These are phyloP conservation scores for Sphenodon punctatus DNA, from an alignment of 2,797 vertebrate genomes.

Conservation along the genomic window DNA sequence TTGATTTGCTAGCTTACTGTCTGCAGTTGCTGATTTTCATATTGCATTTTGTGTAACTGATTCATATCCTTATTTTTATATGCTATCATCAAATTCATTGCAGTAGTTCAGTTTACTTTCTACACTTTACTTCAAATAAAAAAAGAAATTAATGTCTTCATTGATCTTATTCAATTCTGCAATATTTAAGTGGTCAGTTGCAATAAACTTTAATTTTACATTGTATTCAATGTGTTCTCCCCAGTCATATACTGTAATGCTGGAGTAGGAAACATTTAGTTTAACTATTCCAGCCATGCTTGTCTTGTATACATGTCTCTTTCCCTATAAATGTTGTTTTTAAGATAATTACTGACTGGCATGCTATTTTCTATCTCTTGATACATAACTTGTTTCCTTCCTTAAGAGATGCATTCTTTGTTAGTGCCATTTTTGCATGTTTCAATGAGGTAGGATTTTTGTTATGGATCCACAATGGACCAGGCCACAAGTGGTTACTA, in stretches of 20 bases:
- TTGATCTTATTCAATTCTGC: background rate
- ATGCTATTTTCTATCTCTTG: conserved; percentile 62
- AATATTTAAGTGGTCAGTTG: background rate
- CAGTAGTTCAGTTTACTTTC: conserved; percentile 1
- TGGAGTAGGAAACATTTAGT: conserved; percentile 27
- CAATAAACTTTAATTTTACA: background rate
- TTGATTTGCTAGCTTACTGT: conserved; percentile 9
- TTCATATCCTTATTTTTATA: conserved; percentile 6
- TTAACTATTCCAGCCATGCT: conserved; percentile 24
- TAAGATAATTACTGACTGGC: conserved; percentile 53
- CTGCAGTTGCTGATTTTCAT: conserved; percentile 15
- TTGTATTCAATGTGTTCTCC: background rate
- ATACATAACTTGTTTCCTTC: conserved; percentile 34
- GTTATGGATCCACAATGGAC: conserved; percentile 65
- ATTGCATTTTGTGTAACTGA: background rate
- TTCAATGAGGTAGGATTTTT: conserved; percentile 62
- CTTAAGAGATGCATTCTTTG: conserved; percentile 26
- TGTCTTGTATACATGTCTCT: conserved; percentile 50
- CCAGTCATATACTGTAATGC: conserved; percentile 1
- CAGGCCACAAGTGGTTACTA: conserved; percentile 61
- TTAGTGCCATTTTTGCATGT: conserved; percentile 67
- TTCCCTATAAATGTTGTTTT: conserved; percentile 57
- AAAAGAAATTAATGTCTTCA: background rate
- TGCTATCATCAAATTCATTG: background rate
- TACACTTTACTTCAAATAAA: background rate